Base-by-base conservation (phyloP, 2,888 invertebrate species). In the Dorcus parallelipipedus region DNA sequence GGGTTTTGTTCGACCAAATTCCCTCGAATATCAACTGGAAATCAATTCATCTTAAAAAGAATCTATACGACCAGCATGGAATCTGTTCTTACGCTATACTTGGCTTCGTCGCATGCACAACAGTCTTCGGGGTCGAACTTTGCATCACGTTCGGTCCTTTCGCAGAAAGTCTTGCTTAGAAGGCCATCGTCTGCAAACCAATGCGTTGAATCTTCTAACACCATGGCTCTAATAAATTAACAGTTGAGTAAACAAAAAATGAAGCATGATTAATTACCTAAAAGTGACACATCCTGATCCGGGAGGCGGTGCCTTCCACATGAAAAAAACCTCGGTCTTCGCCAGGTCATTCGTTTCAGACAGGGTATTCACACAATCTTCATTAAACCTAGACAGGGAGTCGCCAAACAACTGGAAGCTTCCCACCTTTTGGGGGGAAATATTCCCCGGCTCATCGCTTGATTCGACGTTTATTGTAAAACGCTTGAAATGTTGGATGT, bases 71-170 rank as follows among this genome's bases (percentile, higher is more conserved):
- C 7, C 1, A 10, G 39, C 14, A 14, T 39, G 41, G 40, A 7
- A 39, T 47, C 23, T 9, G 17, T 45, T 2, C 41, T 79, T 71
- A 92, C 91, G 78, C 87, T 91, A 78, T 98, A 98, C 77, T 95
- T 95, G 58, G 97, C 98, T 73, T 96, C 95, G 72, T 96, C 95
- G 76, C 97, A 97, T 7, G 97, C 94, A 79, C 95, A 95, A 76
- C 97, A 97, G 64, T 86, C 84, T 79, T 80, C 23, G 76, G 80
- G 52, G 76, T 82, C 59, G 81, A 81, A 57, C 83, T 82, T 52
- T 82, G 81, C 65, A 81, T 85, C 65, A 81, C 83, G 65, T 85
- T 88, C 78, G 81, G 85, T 76, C 87, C 86, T 84, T 71, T 90
- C 91, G 73, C 97, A 97, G 52, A 96, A 81, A 39, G 88, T 87